phyloP scores from a whole-genome alignment of 2,888 invertebrate species.

The Torymus tubicola region DNA sequence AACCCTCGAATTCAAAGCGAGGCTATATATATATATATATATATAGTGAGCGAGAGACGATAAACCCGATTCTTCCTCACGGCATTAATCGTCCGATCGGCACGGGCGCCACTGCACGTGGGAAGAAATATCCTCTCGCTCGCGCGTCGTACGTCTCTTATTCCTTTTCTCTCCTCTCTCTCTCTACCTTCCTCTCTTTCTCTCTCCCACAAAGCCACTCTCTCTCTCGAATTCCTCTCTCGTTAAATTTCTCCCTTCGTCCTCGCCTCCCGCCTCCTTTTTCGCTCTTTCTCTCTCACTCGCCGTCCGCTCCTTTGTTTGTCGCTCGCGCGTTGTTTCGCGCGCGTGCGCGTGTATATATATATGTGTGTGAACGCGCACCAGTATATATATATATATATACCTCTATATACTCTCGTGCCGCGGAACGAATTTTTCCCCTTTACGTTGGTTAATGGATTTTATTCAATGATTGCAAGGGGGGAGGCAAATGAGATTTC shows the following conservation, averaged over 20 bases:
- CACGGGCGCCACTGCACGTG: conserved; percentile 52
- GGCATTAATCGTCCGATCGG: conserved; percentile 60
- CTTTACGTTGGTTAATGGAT: conserved; percentile 19
- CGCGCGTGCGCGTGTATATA: neutral
- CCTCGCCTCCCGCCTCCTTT: neutral
- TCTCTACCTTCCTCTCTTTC: conserved; percentile 77
- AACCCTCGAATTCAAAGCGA: neutral
- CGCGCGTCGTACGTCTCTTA: neutral
- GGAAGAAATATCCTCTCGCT: conserved; percentile 49
- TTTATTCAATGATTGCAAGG: conserved; percentile 20
- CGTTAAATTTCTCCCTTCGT: neutral
- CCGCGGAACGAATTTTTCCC: neutral
- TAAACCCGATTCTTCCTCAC: conserved; percentile 12
- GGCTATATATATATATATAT: too few species aligned
- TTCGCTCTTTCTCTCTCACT: neutral
- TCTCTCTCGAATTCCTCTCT: conserved; percentile 4
- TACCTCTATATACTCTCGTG: too few species aligned
- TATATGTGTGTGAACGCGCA: neutral
- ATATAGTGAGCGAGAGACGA: conserved; percentile 23
- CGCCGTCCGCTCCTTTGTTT: conserved; percentile 24
- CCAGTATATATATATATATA: too few species aligned
- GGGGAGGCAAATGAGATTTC: conserved; percentile 11
- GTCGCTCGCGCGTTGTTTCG: conserved; percentile 32
- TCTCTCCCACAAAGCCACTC: conserved; percentile 58
- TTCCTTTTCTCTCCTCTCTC: conserved; percentile 48